These are phyloP conservation scores for Papilio protenor DNA, from an alignment of 2,888 invertebrate species.

Conservation along the genomic window DNA sequence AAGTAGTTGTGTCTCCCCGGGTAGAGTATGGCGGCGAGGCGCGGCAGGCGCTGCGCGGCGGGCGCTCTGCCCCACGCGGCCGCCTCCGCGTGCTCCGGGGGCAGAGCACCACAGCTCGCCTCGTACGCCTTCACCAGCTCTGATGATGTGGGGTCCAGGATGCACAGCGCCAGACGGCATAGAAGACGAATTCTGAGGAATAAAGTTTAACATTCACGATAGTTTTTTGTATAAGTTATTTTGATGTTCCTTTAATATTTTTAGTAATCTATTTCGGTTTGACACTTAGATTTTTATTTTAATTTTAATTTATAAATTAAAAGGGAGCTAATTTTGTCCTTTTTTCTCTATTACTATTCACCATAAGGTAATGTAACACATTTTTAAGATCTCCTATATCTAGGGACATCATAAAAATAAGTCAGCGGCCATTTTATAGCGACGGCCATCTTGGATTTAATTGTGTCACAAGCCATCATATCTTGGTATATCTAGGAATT, in stretches of 20 bases:
- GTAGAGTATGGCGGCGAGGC: conserved; percentile 62
- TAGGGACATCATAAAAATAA: no score
- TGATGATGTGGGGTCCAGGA: conserved; percentile 54
- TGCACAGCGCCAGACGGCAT: conserved; percentile 65
- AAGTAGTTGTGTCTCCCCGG: conserved; percentile 62
- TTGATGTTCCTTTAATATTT: not conserved
- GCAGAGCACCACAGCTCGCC: conserved; percentile 53
- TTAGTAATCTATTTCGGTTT: not conserved
- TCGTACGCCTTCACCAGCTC: conserved; percentile 56
- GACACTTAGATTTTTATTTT: no score
- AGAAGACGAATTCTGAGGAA: conserved; percentile 67
- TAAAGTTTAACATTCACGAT: no score
- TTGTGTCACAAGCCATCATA: no score
- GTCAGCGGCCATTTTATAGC: no score
- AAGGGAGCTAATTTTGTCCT: no score
- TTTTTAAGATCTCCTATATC: not conserved
- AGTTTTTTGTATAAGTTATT: no score
- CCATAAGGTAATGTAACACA: no score
- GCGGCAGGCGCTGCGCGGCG: conserved; percentile 53
- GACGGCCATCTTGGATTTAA: not conserved
- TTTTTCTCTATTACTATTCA: no score
- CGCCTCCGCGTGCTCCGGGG: conserved; percentile 55
- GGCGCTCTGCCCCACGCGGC: conserved; percentile 57
- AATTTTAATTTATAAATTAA: no score
- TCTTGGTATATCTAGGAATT: no score